These are phyloP conservation scores for Micrasema longulum DNA, from an alignment of 1,140 invertebrate species.

Conservation along the genomic window DNA sequence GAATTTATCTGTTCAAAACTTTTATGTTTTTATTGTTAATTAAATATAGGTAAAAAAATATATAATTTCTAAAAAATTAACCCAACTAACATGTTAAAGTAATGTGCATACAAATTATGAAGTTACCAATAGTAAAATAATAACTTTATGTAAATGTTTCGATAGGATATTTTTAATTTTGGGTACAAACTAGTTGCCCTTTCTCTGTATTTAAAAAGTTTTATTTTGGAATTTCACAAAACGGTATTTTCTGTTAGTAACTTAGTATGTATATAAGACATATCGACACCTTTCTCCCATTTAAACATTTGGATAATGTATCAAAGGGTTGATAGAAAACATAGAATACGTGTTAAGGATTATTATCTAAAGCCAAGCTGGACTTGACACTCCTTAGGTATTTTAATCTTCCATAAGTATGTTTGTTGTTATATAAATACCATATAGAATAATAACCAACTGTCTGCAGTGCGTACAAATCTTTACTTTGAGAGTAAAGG, in stretches of 20 bases:
- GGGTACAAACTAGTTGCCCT: no score
- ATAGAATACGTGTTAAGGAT: slow-evolving; percentile 21
- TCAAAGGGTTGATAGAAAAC: slow-evolving; percentile 21
- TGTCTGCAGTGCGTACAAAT: slow-evolving; percentile 13
- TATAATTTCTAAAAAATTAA: no score
- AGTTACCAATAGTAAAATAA: no score
- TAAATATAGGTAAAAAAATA: no score
- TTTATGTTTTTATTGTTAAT: no score
- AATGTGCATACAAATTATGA: no score
- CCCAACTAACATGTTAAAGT: no score
- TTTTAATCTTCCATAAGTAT: slow-evolving; percentile 33
- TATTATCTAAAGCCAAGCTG: slow-evolving; percentile 50
- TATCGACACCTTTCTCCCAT: slow-evolving; percentile 14
- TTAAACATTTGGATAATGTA: slow-evolving; percentile 8
- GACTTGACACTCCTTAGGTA: slow-evolving; percentile 39
- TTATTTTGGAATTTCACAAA: no score
- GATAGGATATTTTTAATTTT: no score
- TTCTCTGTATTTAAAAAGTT: no score
- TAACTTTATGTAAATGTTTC: no score
- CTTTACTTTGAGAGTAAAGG: neutral
- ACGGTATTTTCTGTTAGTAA: neutral
- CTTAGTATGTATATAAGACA: slow-evolving; percentile 6
- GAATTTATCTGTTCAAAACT: no score
- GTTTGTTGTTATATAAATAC: slow-evolving; percentile 34
- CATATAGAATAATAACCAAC: neutral